These are phyloP conservation scores for Syritta pipiens DNA, from an alignment of 2,888 invertebrate genomes.

Conservation along the genomic window DNA sequence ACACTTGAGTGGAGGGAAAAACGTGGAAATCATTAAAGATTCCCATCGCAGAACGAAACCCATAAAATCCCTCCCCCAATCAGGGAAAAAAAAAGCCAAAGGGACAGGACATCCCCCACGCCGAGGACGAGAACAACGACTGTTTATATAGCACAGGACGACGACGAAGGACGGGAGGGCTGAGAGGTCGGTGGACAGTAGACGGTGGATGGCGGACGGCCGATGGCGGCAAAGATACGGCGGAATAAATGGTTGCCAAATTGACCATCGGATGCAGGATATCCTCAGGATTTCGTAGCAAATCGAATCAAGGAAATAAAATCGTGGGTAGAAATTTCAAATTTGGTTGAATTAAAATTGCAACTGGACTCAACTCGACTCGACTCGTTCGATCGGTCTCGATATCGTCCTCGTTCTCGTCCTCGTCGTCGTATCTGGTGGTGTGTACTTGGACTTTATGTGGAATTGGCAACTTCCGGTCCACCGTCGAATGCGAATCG, in stretches of 20 bases:
- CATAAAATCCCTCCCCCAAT: conserved; percentile 31
- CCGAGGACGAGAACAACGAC: background rate
- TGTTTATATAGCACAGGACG: background rate
- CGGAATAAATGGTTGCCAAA: conserved; percentile 68
- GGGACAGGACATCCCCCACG: background rate
- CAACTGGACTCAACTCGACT: conserved; percentile 39
- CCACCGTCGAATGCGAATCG: conserved; percentile 9
- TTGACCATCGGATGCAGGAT: conserved; percentile 69
- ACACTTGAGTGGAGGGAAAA: conserved; percentile 47
- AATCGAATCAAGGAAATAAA: conserved; percentile 66
- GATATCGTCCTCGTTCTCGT: background rate
- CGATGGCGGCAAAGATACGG: conserved; percentile 54
- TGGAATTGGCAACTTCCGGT: conserved; percentile 47
- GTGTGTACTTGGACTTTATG: conserved; percentile 41
- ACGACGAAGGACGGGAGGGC: background rate
- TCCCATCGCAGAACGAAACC: conserved; percentile 50
- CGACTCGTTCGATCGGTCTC: conserved; percentile 18
- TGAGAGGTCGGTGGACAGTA: background rate
- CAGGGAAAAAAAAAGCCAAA: background rate
- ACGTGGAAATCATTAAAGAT: conserved; percentile 63
- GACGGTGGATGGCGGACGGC: background rate
- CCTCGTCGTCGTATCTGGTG: background rate
- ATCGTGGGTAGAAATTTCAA: conserved; percentile 67
- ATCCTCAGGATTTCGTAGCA: conserved; percentile 66
- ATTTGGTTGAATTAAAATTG: conserved; percentile 68